These are phyloP conservation scores for Troides oblongomaculatus DNA, from an alignment of 2,888 invertebrate species.

Conservation along the genomic window DNA sequence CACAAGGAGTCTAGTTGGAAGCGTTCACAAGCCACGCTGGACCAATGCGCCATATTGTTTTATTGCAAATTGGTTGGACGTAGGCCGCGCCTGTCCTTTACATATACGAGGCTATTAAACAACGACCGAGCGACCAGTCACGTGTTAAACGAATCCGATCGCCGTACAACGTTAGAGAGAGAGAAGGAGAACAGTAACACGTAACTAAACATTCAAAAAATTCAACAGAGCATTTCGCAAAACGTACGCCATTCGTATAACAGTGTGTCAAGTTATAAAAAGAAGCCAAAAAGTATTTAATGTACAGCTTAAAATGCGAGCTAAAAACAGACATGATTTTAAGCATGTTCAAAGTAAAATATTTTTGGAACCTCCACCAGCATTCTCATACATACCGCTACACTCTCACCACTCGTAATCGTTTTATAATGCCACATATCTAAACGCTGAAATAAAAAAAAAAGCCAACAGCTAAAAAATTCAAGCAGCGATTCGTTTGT, in stretches of 20 bases:
- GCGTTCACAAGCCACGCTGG: slow-evolving; percentile 54
- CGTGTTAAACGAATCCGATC: slow-evolving; percentile 78
- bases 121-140: slow-evolving; percentile 71
- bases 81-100: slow-evolving; percentile 76
- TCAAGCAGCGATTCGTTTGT: slow-evolving; percentile 29
- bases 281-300: not conserved
- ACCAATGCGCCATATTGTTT: slow-evolving; percentile 72
- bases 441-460: slow-evolving; percentile 27
- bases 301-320: not conserved
- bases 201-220: slow-evolving; percentile 42
- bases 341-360: not conserved
- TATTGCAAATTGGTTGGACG: slow-evolving; percentile 80
- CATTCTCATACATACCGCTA: slow-evolving; percentile 11
- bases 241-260: not conserved
- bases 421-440: slow-evolving; percentile 24
- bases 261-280: not conserved
- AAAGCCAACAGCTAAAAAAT: slow-evolving; percentile 33
- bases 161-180: slow-evolving; percentile 63
- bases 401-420: slow-evolving; percentile 9
- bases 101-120: slow-evolving; percentile 78
- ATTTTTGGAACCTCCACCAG: not conserved
- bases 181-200: slow-evolving; percentile 40
- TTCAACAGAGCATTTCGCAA: not conserved
- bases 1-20: slow-evolving; percentile 36
- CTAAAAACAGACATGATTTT: not conserved